Base-by-base conservation (phyloP, 2,113 vertebrate species). In the Spilogale gracilis region DNA sequence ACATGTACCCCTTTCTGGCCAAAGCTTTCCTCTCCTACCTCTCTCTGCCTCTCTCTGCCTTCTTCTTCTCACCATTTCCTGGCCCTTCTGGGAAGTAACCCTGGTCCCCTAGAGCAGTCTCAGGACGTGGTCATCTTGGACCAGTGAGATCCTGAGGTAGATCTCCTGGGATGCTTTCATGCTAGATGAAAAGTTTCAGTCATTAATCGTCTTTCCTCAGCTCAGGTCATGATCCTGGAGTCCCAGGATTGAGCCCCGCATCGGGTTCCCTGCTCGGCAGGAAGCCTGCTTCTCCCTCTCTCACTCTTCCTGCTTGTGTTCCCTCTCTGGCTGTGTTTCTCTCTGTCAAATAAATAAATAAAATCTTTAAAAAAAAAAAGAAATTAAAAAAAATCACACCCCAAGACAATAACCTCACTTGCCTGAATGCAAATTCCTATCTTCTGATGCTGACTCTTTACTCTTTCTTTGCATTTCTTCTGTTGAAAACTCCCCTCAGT, bases 391-490 rank as follows among this genome's bases (percentile, higher is more conserved):
- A 74, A 60, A 27, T 84, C 83, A 54, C 43, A 25, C 48, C 30
- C 65, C 63, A 45, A 48, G 88, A 74, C 6, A 60, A 7, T 30
- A 2, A 52, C 52, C 67, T 32, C 74, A 43, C 18, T 30, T 12
- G 18, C 52, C 20, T 52, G 58, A 50, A 63, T 88, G 65, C 18
- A 60, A 56, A n/a, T 85, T 88, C 61, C 82, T 84, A 9, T 9
- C 81, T 89, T 96, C 32, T 63, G 43, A 61, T 32, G 61, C 12
- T 1, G 18, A 56, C 50, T 63, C 45, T 73, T 71, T 6, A 61
- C 21, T 50, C 58, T 71, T 80, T n/a, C 60, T 71, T 95, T 69
- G 27, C n/a, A 1, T 90, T 95, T 21, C 27, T 86, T 91, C 81
- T 52, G 6, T 56, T 30, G 56, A 92, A 79, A 61, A 32, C 84